phyloP scores from a whole-genome alignment of 2,113 vertebrate genomes.

The Pluvianellus socialis region DNA sequence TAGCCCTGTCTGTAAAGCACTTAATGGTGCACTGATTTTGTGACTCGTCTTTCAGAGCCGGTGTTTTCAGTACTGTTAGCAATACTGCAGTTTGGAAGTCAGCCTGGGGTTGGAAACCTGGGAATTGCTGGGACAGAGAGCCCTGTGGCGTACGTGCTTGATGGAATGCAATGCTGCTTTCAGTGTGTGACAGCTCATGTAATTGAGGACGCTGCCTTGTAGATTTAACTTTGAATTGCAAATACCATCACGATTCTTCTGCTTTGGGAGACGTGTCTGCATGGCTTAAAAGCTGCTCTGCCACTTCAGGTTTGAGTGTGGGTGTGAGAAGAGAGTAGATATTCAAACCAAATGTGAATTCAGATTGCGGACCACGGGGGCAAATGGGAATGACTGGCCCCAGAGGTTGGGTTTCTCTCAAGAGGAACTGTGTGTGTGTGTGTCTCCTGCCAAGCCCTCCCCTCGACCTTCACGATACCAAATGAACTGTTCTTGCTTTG shows the following conservation, averaged over 20 bases:
- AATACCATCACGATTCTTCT: constrained; percentile 12
- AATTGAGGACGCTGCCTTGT: constrained; percentile 10
- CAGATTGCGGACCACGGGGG: neutral
- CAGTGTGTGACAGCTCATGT: neutral
- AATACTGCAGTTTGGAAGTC: neutral
- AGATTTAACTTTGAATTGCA: constrained; percentile 45
- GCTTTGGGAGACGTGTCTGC: neutral
- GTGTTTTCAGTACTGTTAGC: neutral
- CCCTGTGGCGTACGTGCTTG: neutral
- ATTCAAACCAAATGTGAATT: neutral
- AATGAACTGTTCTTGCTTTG: neutral
- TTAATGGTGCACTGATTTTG: neutral
- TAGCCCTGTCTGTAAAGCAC: neutral
- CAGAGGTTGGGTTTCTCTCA: neutral
- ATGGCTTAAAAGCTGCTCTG: neutral
- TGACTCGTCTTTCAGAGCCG: neutral
- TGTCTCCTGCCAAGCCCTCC: neutral
- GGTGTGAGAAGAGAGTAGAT: neutral
- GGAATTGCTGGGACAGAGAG: neutral
- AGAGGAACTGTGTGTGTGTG: neutral
- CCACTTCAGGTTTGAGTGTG: neutral
- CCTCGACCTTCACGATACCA: neutral
- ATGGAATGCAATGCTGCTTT: neutral
- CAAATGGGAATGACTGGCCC: neutral
- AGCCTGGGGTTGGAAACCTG: neutral